phyloP scores from a whole-genome alignment of 2,113 vertebrate genomes.

The Ammospiza nelsoni region DNA sequence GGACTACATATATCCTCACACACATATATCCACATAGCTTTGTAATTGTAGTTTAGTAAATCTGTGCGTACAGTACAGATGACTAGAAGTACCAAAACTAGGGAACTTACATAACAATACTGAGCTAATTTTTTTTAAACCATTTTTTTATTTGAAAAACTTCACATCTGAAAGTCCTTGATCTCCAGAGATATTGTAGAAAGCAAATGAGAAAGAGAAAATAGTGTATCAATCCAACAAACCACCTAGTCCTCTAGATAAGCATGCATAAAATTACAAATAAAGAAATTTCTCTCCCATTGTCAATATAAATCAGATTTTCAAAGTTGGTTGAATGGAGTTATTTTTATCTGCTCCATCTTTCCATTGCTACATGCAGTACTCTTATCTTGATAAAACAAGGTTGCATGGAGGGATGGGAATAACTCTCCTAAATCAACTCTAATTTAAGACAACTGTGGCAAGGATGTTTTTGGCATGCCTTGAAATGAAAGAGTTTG shows the following conservation, averaged over 20 bases:
- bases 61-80: background rate
- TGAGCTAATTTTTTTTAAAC: background rate
- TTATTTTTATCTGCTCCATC: constrained; percentile 20
- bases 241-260: background rate
- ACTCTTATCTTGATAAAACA: background rate
- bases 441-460: background rate
- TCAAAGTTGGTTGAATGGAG: background rate
- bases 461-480: background rate
- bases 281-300: background rate
- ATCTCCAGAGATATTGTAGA: background rate
- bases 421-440: constrained; percentile 3
- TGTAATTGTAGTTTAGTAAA: background rate
- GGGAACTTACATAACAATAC: background rate
- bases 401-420: background rate
- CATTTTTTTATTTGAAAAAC: background rate
- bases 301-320: constrained; percentile 1
- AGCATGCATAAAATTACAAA: background rate
- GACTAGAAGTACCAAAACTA: background rate
- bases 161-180: background rate
- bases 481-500: background rate
- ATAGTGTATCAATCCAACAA: background rate
- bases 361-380: background rate
- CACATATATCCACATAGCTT: background rate
- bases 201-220: background rate
- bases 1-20: background rate